A percentile compares a stretch with the other conserved stretches of the same genome.
These are phyloP conservation scores for Drosophila bocqueti DNA, from an alignment of 1,140 invertebrate genomes.

Conservation along the genomic window DNA sequence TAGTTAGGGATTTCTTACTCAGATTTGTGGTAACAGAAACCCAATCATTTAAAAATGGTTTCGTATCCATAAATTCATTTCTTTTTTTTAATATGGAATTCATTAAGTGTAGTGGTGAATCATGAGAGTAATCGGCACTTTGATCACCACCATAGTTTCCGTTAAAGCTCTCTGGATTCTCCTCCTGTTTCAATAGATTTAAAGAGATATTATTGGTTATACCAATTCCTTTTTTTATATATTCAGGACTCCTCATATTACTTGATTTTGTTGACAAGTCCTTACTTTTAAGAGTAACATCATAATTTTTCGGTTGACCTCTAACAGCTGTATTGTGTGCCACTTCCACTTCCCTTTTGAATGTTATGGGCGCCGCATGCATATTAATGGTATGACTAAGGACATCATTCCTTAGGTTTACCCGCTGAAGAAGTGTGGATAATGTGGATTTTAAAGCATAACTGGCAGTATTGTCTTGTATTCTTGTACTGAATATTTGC, in stretches of 20 bases:
- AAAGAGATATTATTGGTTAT: neutral
- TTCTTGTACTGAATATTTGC: conserved; percentile 64
- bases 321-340: conserved; percentile 19
- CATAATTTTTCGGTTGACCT: conserved; percentile 18
- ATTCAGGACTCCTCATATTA: neutral
- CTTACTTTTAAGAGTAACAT: neutral
- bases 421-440: conserved; percentile 30
- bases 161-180: neutral
- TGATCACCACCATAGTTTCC: neutral
- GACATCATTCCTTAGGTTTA: conserved; percentile 60
- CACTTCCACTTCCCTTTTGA: conserved; percentile 60
- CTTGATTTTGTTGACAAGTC: neutral
- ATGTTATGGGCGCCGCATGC: conserved; percentile 72
- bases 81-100: conserved; percentile 2
- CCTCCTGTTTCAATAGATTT: neutral
- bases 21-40: conserved; percentile 5
- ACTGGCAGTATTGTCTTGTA: conserved; percentile 9
- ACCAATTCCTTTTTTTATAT: neutral
- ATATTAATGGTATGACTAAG: conserved; percentile 75
- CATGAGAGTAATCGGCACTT: conserved; percentile 24
- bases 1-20: neutral
- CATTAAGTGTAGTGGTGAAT: neutral
- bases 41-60: neutral
- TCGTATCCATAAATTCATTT: neutral
- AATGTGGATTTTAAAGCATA: conserved; percentile 4